These are phyloP conservation scores for Pipistrellus pipistrellus DNA, from an alignment of 2,797 vertebrate genomes.

Conservation along the genomic window DNA sequence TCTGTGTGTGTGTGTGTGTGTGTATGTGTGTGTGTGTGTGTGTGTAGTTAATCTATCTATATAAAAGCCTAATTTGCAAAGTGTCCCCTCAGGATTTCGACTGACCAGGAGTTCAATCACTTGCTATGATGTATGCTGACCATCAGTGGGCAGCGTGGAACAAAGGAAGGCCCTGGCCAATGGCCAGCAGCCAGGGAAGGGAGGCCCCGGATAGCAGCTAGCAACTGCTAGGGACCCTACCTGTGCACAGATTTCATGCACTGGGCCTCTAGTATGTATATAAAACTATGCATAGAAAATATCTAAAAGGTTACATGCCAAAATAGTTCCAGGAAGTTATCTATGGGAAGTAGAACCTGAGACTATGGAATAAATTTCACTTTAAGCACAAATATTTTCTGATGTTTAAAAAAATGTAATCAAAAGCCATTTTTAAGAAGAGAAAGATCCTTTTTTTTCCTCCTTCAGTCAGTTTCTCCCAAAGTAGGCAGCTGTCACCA, in stretches of 20 bases:
- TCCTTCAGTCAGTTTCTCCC: conserved; percentile 37
- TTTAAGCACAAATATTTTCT: not conserved
- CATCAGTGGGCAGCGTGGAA: too few species aligned
- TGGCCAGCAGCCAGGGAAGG: too few species aligned
- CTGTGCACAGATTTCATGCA: too few species aligned
- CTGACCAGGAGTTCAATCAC: too few species aligned
- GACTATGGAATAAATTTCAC: not conserved
- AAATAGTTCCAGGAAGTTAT: not conserved
- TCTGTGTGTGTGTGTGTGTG: too few species aligned
- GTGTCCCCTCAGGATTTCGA: too few species aligned
- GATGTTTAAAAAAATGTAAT: not conserved
- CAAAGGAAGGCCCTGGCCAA: too few species aligned
- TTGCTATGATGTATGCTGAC: too few species aligned
- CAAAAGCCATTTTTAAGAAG: conserved; percentile 41
- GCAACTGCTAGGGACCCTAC: too few species aligned
- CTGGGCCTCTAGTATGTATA: too few species aligned
- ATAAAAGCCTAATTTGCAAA: too few species aligned
- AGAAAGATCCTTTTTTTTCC: conserved; percentile 39
- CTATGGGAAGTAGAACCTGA: not conserved
- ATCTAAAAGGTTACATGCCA: not conserved
- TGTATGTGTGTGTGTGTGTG: not conserved
- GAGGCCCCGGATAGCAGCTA: too few species aligned
- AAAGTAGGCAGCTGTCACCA: conserved; percentile 64
- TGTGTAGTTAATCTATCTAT: not conserved
- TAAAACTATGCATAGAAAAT: not conserved